Evolutionary conservation across 2,113 vertebrate genomes (phyloP).

Genomic region (Cyprinodon brontotheroides): DNA sequence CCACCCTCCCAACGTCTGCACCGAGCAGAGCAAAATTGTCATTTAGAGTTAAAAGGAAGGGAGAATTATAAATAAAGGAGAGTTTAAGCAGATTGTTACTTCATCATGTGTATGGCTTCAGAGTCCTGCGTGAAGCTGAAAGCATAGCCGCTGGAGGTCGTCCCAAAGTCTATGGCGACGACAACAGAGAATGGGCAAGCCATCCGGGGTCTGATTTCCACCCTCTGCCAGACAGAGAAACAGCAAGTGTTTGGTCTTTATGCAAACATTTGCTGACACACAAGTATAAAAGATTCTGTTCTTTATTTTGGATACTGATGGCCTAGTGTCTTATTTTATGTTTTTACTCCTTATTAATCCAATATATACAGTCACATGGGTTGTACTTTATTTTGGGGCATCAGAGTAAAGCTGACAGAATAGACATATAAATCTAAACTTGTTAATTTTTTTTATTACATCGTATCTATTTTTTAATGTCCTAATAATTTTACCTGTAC

Average conservation of each 20-base stretch:
- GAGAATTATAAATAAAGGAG: rapidly evolving
- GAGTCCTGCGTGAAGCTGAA: slow-evolving; percentile 93
- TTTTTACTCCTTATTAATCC: no score
- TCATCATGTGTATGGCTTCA: slow-evolving; percentile 97
- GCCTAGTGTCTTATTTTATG: no score
- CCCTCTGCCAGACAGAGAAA: slow-evolving; percentile 75
- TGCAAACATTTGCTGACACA: background rate
- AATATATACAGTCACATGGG: no score
- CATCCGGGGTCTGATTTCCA: slow-evolving; percentile 75
- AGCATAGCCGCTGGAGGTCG: slow-evolving; percentile 95
- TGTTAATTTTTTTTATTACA: no score
- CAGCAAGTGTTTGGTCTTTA: background rate
- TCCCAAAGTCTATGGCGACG: slow-evolving; percentile 95
- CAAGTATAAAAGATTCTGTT: no score
- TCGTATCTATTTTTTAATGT: no score
- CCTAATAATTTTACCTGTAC: no score
- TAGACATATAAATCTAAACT: no score
- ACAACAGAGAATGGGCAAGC: slow-evolving; percentile 84
- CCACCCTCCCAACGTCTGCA: slow-evolving; percentile 96
- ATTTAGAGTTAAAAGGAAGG: no score
- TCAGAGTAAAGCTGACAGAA: no score
- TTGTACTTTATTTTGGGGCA: no score
- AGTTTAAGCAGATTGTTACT: slow-evolving; percentile 71
- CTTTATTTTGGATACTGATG: no score
- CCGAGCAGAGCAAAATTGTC: background rate